Percentiles rank a stretch among this genome's conserved stretches.
Conservation (phyloP, 2,113 vertebrate species). For the Nannospalax galili region DNA sequence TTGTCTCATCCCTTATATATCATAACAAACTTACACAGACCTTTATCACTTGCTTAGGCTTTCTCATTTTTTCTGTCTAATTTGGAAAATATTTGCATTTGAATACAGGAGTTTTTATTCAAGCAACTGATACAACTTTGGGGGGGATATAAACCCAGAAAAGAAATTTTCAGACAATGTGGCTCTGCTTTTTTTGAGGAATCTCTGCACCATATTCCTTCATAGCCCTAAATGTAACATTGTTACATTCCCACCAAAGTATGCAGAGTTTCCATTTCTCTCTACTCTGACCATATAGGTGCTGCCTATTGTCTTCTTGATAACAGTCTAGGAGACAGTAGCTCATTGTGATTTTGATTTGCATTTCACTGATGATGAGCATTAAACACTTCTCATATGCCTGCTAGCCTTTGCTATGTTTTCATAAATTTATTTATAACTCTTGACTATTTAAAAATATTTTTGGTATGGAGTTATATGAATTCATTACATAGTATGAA, state of each 20-base stretch:
- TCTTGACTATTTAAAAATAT: not conserved
- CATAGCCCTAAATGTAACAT: not conserved
- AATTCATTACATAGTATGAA: not conserved
- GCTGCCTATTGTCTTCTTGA: not conserved
- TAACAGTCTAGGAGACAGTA: not conserved
- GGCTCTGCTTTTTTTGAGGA: not conserved
- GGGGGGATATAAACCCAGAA: not conserved
- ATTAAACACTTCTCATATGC: not conserved
- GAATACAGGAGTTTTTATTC: not conserved
- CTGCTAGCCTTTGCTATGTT: not conserved
- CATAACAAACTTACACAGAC: no score
- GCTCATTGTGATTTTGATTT: not conserved
- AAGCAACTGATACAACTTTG: not conserved
- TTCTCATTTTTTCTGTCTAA: no score
- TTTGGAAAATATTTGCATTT: no score
- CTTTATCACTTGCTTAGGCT: no score
- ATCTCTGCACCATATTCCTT: not conserved
- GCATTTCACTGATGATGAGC: not conserved
- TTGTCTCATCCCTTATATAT: no score
- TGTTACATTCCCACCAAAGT: not conserved
- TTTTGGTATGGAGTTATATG: not conserved
- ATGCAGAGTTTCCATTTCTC: not conserved
- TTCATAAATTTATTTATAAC: not conserved
- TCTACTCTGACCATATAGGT: not conserved
- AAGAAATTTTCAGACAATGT: not conserved